Evolutionary conservation across 1,140 invertebrate species (phyloP), one percentile per base, ranked within the genome.

Genomic region (Rhizoglyphus robini): DNA sequence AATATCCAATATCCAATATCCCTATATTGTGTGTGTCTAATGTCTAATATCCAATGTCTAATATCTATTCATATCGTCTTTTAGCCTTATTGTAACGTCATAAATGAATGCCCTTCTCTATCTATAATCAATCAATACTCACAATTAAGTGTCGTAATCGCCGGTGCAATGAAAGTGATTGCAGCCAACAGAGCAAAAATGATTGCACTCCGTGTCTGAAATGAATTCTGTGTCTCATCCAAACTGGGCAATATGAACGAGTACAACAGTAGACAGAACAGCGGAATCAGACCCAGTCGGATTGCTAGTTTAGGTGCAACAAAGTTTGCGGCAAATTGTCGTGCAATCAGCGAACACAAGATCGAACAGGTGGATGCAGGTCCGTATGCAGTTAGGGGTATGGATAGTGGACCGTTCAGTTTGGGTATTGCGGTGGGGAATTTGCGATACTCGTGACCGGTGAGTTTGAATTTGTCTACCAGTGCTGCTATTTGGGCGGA

Each of bases 401-500:
- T 68, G 41, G 20, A 49, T n/a, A 57, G 32, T 23, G 41, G 58
- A 11, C 23, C 29, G 20, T 61, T 61, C 23, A 30, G 27, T 18
- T 32, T n/a, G 18, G 47, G 15, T 20, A 18, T 23, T 32, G 46
- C 18, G n/a, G n/a, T 47, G 4, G 69, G 70, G 31, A 67, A 70
- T 30, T 67, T 66, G 0, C 68, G 49, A 5, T 67, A 63, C 48
- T 65, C 68, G 3, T 30, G 36, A 13, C 65, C 68, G 13, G 23
- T 27, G n/a, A 51, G 13, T 73, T 89, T 90, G 71, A 93, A 95
- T 72, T 91, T 89, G 63, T 94, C 89, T 0, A 94, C 90, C 0
- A 95, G 74, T 0, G 88, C 86, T 4, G 88, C 86, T 69, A 94
- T 94, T 75, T 94, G 90, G 67, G 90, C 87, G 72, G 89, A 92